These are phyloP conservation scores for Opisthograptis luteolata DNA, from an alignment of 2,888 invertebrate genomes.

Conservation along the genomic window DNA sequence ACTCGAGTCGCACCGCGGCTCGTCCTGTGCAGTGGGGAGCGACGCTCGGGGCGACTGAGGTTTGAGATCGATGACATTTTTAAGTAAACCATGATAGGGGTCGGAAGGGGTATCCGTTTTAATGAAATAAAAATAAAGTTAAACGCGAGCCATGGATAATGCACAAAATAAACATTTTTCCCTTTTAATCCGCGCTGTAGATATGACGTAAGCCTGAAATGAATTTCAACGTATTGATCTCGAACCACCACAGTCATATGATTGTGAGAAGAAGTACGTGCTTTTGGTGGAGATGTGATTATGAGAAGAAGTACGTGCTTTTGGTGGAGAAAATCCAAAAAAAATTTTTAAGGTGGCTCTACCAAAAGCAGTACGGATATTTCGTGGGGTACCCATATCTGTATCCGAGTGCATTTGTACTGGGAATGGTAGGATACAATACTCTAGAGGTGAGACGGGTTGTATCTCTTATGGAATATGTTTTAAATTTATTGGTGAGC, in stretches of 20 bases:
- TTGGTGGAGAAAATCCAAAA: not conserved
- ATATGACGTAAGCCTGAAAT: not conserved
- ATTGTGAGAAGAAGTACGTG: not conserved
- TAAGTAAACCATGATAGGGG: constrained; percentile 31
- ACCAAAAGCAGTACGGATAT: not conserved
- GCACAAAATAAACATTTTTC: not conserved
- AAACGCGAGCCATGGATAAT: not conserved
- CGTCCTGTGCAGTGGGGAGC: not conserved
- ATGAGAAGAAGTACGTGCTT: not conserved
- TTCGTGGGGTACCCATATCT: not conserved
- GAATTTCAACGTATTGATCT: too few relatives aligned
- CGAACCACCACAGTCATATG: too few relatives aligned
- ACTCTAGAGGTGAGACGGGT: not conserved
- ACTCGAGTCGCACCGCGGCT: too few relatives aligned
- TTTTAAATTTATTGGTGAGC: too few relatives aligned
- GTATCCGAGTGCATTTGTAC: not conserved
- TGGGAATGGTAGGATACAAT: not conserved
- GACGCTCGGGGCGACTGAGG: constrained; percentile 27
- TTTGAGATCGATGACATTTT: constrained; percentile 28
- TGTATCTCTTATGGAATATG: not conserved
- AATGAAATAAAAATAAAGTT: constrained; percentile 33
- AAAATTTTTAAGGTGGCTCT: not conserved
- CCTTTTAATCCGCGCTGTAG: not conserved
- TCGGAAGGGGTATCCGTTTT: constrained; percentile 32
- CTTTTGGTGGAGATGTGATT: not conserved